These are phyloP conservation scores for Trissolcus basalis DNA, from an alignment of 1,140 invertebrate genomes.

Conservation along the genomic window DNA sequence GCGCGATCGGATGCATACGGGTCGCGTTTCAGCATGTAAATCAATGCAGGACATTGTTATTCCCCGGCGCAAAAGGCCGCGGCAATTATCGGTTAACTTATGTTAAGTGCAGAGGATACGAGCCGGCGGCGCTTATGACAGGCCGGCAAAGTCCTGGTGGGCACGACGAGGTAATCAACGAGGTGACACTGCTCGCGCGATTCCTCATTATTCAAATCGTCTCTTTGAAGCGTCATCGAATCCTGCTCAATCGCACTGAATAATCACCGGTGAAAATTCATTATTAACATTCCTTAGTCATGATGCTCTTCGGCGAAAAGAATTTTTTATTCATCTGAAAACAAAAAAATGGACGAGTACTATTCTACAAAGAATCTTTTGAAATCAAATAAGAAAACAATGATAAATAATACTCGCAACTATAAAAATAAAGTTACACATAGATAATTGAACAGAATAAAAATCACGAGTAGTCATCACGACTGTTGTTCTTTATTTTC, in stretches of 20 bases:
- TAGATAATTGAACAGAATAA: no score
- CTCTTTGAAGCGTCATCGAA: constrained; percentile 46
- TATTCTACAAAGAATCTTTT: no score
- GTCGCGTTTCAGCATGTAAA: constrained; percentile 58
- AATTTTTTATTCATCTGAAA: neutral
- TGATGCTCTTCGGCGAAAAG: neutral
- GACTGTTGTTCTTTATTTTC: constrained; percentile 29
- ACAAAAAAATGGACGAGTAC: no score
- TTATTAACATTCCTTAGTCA: constrained; percentile 17
- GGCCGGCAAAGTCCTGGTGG: constrained; percentile 64
- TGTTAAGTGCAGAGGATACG: constrained; percentile 62
- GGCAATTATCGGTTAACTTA: constrained; percentile 65
- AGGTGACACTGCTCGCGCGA: constrained; percentile 58
- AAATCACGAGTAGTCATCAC: no score
- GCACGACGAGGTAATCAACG: constrained; percentile 68
- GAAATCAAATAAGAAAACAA: no score
- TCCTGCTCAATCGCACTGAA: constrained; percentile 37
- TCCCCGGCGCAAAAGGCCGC: constrained; percentile 58
- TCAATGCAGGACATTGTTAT: constrained; percentile 55
- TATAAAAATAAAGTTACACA: no score
- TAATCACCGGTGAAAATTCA: constrained; percentile 23
- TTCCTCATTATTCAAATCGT: constrained; percentile 55
- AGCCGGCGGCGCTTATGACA: constrained; percentile 65
- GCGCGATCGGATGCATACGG: constrained; percentile 49
- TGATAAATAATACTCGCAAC: no score